Conservation (phyloP, 1,140 invertebrate species). For the Drosophila sulfurigaster region DNA sequence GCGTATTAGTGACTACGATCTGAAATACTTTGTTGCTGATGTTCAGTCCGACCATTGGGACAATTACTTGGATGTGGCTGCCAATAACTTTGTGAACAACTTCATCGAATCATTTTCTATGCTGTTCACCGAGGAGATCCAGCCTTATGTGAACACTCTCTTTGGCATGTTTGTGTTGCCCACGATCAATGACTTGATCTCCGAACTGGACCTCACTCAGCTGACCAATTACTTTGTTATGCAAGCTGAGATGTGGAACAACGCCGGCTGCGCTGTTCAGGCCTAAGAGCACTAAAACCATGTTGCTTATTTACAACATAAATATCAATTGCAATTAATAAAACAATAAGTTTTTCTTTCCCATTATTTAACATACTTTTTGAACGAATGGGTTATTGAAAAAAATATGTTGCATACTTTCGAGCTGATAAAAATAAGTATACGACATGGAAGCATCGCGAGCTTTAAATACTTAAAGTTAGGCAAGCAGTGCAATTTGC, state of each 20-base stretch:
- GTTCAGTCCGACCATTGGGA: conserved; percentile 60
- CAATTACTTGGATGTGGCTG: conserved; percentile 50
- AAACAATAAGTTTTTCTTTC: not conserved
- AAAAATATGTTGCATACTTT: not conserved
- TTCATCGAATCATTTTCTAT: conserved; percentile 18
- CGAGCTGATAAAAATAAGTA: not conserved
- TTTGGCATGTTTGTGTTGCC: conserved; percentile 36
- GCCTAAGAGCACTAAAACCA: not conserved
- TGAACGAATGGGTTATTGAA: not conserved
- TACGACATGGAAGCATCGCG: not conserved
- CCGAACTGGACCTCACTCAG: conserved; percentile 45
- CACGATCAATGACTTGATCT: conserved; percentile 44
- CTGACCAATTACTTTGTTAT: conserved; percentile 38
- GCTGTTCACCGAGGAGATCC: conserved; percentile 51
- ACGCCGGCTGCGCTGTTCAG: conserved; percentile 5
- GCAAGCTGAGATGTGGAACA: conserved; percentile 37
- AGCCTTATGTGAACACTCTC: conserved; percentile 41
- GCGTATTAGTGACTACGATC: conserved; percentile 50
- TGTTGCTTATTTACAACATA: not conserved
- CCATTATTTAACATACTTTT: not conserved
- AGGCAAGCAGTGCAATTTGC: not conserved
- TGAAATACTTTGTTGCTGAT: conserved; percentile 52
- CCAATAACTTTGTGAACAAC: conserved; percentile 60
- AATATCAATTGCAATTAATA: not conserved
- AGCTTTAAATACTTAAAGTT: not conserved